Evolutionary conservation across 2,888 invertebrate genomes (phyloP).

Genomic region (Cryptocheilus praepositus): DNA sequence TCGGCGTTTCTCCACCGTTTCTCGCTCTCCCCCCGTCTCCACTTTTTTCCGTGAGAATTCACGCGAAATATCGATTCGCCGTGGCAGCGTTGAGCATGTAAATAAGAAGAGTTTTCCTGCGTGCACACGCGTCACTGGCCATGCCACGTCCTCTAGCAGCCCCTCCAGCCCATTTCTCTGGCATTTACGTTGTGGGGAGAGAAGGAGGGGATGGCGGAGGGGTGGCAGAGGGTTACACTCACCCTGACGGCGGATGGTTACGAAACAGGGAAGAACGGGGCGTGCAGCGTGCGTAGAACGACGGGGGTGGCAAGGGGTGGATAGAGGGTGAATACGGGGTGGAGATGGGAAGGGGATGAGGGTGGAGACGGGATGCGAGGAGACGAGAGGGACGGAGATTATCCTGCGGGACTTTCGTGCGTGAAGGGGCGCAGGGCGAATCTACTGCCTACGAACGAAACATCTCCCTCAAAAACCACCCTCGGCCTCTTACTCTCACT

Average conservation of each 20-base stretch:
- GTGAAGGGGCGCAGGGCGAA: conserved; percentile 52
- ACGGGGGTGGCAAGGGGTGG: conserved; percentile 30
- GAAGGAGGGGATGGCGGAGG: conserved; percentile 13
- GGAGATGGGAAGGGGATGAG: conserved; percentile 45
- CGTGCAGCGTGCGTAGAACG: conserved; percentile 41
- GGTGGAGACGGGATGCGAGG: conserved; percentile 43
- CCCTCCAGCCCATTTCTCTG: conserved; percentile 60
- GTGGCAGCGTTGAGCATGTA: conserved; percentile 67
- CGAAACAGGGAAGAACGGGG: conserved; percentile 10
- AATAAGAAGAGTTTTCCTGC: conserved; percentile 74
- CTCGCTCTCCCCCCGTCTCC: conserved; percentile 34
- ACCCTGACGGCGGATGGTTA: conserved; percentile 2
- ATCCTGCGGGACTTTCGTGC: conserved; percentile 62
- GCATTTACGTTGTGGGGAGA: conserved; percentile 63
- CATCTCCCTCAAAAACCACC: conserved; percentile 71
- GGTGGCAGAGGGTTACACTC: background rate
- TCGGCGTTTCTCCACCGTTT: background rate
- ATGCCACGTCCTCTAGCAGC: conserved; percentile 59
- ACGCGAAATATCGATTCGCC: conserved; percentile 69
- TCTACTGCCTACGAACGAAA: conserved; percentile 69
- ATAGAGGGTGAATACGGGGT: conserved; percentile 49
- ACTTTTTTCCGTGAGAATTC: conserved; percentile 56
- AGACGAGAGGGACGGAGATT: conserved; percentile 63
- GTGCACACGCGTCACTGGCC: conserved; percentile 73
- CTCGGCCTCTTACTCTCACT: conserved; percentile 47